Conservation (phyloP, 2,113 vertebrate genomes). For the Corythornis cristatus region DNA sequence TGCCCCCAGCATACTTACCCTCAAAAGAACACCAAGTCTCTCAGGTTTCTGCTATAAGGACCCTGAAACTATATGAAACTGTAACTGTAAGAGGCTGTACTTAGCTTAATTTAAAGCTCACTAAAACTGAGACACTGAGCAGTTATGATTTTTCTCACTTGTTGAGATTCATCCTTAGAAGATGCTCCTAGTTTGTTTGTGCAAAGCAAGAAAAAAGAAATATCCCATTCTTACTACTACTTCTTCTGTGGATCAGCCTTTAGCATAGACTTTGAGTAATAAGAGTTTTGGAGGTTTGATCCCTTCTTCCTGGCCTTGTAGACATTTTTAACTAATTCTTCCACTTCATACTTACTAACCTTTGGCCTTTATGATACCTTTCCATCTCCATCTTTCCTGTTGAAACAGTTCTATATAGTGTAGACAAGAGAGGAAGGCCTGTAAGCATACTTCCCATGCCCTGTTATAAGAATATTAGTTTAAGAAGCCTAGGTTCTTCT, state of each 20-base stretch:
- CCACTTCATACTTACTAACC: background rate
- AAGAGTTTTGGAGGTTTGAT: background rate
- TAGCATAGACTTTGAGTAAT: background rate
- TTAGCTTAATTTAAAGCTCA: background rate
- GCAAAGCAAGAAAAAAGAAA: background rate
- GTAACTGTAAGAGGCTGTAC: background rate
- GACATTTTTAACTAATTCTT: background rate
- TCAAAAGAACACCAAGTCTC: background rate
- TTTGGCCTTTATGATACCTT: background rate
- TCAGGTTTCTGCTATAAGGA: background rate
- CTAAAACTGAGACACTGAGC: background rate
- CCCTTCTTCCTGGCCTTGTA: background rate
- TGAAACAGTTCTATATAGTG: background rate
- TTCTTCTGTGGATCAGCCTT: background rate
- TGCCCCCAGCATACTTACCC: background rate
- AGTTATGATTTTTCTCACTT: background rate
- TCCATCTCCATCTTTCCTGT: background rate
- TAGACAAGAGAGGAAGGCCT: background rate
- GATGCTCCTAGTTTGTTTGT: background rate
- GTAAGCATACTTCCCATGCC: background rate
- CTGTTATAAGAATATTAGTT: background rate
- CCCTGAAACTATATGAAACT: background rate
- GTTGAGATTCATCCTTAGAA: background rate
- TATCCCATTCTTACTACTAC: background rate
- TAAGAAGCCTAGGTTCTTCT: background rate